Conservation (phyloP, 2,113 vertebrate species). For the Cyphomyrus plagiostoma region DNA sequence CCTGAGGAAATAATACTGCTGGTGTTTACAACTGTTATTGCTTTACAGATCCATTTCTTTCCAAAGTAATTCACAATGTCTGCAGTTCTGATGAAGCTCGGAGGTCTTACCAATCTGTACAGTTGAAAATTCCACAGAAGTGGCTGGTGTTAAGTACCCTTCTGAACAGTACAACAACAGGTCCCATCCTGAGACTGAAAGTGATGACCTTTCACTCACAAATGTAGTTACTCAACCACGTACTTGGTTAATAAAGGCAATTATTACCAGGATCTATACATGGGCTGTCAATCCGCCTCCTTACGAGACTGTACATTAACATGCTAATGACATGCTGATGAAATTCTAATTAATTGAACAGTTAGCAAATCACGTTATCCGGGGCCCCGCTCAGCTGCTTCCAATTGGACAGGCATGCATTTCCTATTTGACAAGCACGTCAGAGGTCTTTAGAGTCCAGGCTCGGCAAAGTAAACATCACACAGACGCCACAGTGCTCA, state of each 20-base stretch:
- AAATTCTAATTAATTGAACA: neutral
- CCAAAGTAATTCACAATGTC: neutral
- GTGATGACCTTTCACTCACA: neutral
- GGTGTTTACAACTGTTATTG: neutral
- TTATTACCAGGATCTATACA: neutral
- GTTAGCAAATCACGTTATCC: neutral
- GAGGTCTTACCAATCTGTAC: neutral
- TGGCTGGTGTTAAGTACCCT: neutral
- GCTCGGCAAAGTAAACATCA: constrained; percentile 47
- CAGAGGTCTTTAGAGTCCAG: constrained; percentile 18
- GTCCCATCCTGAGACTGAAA: neutral
- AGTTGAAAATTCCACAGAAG: neutral
- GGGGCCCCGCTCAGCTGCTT: neutral
- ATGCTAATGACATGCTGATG: constrained; percentile 9
- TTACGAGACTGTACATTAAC: neutral
- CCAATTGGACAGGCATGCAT: neutral
- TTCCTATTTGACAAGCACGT: neutral
- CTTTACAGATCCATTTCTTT: constrained; percentile 2
- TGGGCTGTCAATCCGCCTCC: neutral
- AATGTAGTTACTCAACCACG: neutral
- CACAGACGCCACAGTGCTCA: constrained; percentile 56
- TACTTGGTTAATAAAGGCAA: neutral
- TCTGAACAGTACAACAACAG: neutral
- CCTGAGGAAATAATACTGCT: neutral
- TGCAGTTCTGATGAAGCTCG: neutral